phyloP scores from a whole-genome alignment of 1,140 invertebrate genomes.

The Lethrus apterus region DNA sequence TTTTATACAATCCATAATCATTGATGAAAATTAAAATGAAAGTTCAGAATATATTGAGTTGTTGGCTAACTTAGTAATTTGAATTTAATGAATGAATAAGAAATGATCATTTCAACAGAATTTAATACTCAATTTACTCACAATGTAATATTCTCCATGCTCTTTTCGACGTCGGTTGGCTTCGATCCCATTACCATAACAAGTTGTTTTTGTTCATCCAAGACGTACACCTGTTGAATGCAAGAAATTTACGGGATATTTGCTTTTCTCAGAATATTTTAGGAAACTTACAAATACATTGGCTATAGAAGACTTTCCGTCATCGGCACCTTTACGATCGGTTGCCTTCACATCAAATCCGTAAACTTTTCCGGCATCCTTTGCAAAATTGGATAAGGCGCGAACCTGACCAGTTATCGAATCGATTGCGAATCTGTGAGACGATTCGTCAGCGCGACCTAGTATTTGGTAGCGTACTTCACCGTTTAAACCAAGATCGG shows the following conservation, averaged over 20 bases:
- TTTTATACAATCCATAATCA: too few species aligned
- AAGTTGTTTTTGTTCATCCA: slow-evolving; percentile 72
- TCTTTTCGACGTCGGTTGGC: slow-evolving; percentile 65
- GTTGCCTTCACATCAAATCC: slow-evolving; percentile 85
- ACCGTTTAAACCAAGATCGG: slow-evolving; percentile 66
- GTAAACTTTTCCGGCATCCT: slow-evolving; percentile 65
- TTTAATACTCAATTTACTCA: too few species aligned
- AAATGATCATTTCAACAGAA: too few species aligned
- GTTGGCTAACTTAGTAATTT: too few species aligned
- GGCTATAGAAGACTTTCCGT: slow-evolving; percentile 70
- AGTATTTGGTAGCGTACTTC: slow-evolving; percentile 74
- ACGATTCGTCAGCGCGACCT: slow-evolving; percentile 50
- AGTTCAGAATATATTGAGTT: too few species aligned
- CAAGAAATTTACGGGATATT: slow-evolving; percentile 8
- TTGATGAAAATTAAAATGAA: too few species aligned
- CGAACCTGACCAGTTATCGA: slow-evolving; percentile 64
- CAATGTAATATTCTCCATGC: slow-evolving; percentile 60
- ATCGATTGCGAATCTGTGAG: slow-evolving; percentile 65
- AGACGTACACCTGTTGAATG: slow-evolving; percentile 61
- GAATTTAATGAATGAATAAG: too few species aligned
- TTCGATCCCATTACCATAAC: slow-evolving; percentile 67
- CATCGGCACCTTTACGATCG: slow-evolving; percentile 65
- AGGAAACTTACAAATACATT: slow-evolving; percentile 67
- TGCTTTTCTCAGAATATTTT: neutral
- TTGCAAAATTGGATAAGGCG: slow-evolving; percentile 55